A percentile compares a stretch with the other conserved stretches of the same genome.
Conservation (phyloP, 1,140 invertebrate species). For the Diuraphis noxia region DNA sequence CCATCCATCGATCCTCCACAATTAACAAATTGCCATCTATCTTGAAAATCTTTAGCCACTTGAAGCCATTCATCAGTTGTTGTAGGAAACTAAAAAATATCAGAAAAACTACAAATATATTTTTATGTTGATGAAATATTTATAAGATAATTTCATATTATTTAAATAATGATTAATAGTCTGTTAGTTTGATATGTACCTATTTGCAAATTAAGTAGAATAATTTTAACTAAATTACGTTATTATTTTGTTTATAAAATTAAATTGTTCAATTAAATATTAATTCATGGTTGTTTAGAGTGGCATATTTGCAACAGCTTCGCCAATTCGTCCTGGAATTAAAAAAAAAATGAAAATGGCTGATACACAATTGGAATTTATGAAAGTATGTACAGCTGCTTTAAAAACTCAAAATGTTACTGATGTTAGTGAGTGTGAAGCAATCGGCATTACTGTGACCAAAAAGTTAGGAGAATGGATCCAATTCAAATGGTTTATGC, state of each 20-base stretch:
- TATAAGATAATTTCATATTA: no score
- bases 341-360: not conserved
- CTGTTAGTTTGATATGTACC: no score
- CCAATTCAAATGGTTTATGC: not conserved
- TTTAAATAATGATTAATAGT: no score
- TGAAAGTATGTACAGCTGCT: not conserved
- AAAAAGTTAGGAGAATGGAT: constrained; percentile 1
- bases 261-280: no score
- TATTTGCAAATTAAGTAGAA: no score
- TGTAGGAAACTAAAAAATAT: constrained; percentile 47
- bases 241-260: no score
- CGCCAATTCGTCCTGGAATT: not conserved
- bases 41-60: constrained; percentile 57
- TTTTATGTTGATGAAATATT: no score
- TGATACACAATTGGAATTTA: not conserved
- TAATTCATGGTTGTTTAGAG: not conserved
- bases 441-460: not conserved
- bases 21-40: constrained; percentile 60
- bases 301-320: not conserved
- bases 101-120: no score
- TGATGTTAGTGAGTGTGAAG: not conserved
- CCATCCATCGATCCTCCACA: constrained; percentile 57
- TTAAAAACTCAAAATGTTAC: not conserved
- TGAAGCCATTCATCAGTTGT: constrained; percentile 55
- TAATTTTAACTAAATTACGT: no score